Evolutionary conservation across 2,888 invertebrate genomes (phyloP), one percentile per base, ranked within the genome.

Genomic region (Drosophila kambysellisi): DNA sequence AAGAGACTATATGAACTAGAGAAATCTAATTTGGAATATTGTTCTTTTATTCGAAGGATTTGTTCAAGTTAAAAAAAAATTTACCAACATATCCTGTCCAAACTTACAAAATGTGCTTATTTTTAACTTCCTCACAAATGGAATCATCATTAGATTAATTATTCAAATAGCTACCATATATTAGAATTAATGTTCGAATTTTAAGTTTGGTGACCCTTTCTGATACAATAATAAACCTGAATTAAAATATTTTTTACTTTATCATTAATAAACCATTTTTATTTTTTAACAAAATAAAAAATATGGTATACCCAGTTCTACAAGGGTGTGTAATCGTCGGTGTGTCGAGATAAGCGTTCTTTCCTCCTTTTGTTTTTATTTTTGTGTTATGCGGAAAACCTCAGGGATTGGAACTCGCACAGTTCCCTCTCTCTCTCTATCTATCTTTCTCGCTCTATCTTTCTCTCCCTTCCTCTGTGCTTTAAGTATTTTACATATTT

Each of bases 401-500:
- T 67, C 72, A 75, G 71, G 70, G 82, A 80, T 76, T 78, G 70
- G 8, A 39, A 57, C 50, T 52, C 69, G 65, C 33, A 20, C 43
- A 46, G 59, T 67, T 76, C 5, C 32, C 29, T 76, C 1, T 20
- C 12, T 35, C 2, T 30, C 5, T 17, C 8, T 41, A 6, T 8
- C 7, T 11, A 7, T 33, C 20, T 25, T 17, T 32, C 32, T 17
- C 17, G 20, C 9, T 12, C 1, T 3, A 6, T 7, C 12, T 5
- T 17, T 37, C 6, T 37, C 41, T 9, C 8, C 12, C n/a, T 30
- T 15, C 8, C 4, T 15, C 11, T 15, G 25, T 25, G 17, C 39
- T 70, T 74, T 8, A 39, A 66, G 37, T 59, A 51, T 67, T 70
- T 66, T 78, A 69, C 70, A 81, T 81, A 79, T 78, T 81, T 50